These are phyloP conservation scores for Latheticus oryzae DNA, from an alignment of 2,888 invertebrate genomes.

Conservation along the genomic window DNA sequence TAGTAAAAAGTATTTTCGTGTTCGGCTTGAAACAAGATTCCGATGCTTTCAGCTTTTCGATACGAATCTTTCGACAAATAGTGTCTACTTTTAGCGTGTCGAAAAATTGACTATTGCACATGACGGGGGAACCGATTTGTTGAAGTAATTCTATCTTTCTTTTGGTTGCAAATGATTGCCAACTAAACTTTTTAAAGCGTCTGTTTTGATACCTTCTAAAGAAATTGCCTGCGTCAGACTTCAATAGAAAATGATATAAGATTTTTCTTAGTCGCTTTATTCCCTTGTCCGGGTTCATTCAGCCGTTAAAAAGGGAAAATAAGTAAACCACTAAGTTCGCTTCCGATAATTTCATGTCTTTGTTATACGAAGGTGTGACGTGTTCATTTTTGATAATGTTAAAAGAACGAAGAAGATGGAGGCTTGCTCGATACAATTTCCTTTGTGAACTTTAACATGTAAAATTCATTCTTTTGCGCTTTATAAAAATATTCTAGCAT, in stretches of 20 bases:
- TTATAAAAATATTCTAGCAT: slow-evolving; percentile 1
- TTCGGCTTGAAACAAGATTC: slow-evolving; percentile 24
- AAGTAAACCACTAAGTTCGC: slow-evolving; percentile 35
- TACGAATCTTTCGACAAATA: background rate
- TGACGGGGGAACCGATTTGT: no score
- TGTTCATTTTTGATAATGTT: slow-evolving; percentile 16
- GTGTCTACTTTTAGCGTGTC: background rate
- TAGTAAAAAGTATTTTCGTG: slow-evolving; percentile 38
- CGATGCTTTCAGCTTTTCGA: slow-evolving; percentile 8
- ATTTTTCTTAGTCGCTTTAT: slow-evolving; percentile 33
- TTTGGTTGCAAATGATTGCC: slow-evolving; percentile 51
- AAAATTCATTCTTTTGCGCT: slow-evolving; percentile 9
- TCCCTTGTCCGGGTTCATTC: slow-evolving; percentile 29
- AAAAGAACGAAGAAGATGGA: no score
- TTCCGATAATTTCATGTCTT: slow-evolving; percentile 38
- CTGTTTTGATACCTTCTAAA: slow-evolving; percentile 47
- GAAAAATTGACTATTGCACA: no score
- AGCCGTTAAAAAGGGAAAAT: slow-evolving; percentile 36
- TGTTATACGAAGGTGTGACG: slow-evolving; percentile 33
- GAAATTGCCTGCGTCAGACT: slow-evolving; percentile 46
- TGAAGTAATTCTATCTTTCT: no score
- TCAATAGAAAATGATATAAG: slow-evolving; percentile 40
- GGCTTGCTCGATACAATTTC: slow-evolving; percentile 9
- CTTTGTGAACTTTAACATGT: slow-evolving; percentile 6
- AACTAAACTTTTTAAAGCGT: slow-evolving; percentile 46